phyloP scores from a whole-genome alignment of 2,797 vertebrate species.

The Falco cherrug region DNA sequence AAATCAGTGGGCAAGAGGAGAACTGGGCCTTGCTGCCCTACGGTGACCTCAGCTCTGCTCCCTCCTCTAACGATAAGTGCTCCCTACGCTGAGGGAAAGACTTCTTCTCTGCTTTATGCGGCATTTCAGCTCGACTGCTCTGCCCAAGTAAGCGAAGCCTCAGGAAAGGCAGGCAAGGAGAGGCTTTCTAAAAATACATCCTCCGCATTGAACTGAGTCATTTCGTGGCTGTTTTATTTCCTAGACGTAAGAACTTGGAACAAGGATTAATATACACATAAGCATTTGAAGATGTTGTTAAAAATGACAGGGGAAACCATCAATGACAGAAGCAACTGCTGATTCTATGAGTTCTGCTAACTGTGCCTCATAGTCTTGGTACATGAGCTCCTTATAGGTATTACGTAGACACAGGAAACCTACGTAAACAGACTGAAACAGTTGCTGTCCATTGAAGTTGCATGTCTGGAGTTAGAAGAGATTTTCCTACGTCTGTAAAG shows the following conservation, averaged over 20 bases:
- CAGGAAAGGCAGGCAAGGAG: neutral
- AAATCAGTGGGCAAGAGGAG: neutral
- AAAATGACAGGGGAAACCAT: neutral
- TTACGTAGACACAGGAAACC: neutral
- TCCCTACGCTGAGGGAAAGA: neutral
- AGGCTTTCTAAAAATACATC: neutral
- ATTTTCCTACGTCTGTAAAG: neutral
- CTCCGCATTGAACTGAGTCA: neutral
- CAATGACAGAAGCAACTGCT: neutral
- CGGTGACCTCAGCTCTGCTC: neutral
- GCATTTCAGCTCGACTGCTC: neutral
- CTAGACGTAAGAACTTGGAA: neutral
- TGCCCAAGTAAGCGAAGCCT: neutral
- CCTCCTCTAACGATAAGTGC: neutral
- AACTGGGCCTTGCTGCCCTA: neutral
- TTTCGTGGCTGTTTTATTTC: neutral
- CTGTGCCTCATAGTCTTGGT: neutral
- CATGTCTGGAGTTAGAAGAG: neutral
- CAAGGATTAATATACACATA: neutral
- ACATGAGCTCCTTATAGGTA: neutral
- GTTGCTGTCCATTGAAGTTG: neutral
- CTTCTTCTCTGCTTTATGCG: neutral
- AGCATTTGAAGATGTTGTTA: neutral
- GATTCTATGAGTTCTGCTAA: neutral
- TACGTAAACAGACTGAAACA: neutral